Conservation (phyloP, 2,888 invertebrate species). For the Dorcus hopei region DNA sequence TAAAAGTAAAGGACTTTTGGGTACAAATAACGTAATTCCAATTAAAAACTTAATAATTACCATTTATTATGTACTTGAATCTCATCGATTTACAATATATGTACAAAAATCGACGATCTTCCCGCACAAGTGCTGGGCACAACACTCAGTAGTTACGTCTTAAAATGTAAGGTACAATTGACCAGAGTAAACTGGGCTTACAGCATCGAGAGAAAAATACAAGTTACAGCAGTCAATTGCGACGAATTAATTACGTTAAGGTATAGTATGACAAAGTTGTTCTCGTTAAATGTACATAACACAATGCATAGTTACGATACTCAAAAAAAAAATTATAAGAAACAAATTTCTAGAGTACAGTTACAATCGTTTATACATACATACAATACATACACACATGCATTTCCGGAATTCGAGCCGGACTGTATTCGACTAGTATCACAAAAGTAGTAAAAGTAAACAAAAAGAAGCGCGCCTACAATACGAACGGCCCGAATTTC, state of each 20-base stretch:
- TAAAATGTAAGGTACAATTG: slow-evolving; percentile 16
- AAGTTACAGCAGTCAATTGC: slow-evolving; percentile 16
- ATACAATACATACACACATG: neutral
- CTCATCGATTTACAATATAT: slow-evolving; percentile 19
- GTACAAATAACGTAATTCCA: neutral
- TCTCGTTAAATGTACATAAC: slow-evolving; percentile 1
- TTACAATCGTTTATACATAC: no score
- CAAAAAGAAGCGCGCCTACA: neutral
- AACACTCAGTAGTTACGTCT: slow-evolving; percentile 9
- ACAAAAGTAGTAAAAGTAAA: neutral
- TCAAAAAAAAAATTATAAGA: no score
- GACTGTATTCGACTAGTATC: neutral
- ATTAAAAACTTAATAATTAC: slow-evolving; percentile 27
- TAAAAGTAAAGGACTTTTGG: no score
- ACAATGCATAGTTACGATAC: neutral
- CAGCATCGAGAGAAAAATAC: slow-evolving; percentile 9
- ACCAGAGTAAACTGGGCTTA: slow-evolving; percentile 14
- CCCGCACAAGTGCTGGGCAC: slow-evolving; percentile 16
- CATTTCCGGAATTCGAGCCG: neutral
- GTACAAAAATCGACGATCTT: slow-evolving; percentile 17
- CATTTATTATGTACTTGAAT: slow-evolving; percentile 26
- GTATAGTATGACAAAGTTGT: neutral
- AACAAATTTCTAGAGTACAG: no score
- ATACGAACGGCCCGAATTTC: slow-evolving; percentile 1
- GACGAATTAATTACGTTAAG: neutral